Percentiles rank a stretch among this genome's conserved stretches.
Evolutionary conservation across 2,888 invertebrate species (phyloP).

Genomic region (Pristionchus exspectatus): DNA sequence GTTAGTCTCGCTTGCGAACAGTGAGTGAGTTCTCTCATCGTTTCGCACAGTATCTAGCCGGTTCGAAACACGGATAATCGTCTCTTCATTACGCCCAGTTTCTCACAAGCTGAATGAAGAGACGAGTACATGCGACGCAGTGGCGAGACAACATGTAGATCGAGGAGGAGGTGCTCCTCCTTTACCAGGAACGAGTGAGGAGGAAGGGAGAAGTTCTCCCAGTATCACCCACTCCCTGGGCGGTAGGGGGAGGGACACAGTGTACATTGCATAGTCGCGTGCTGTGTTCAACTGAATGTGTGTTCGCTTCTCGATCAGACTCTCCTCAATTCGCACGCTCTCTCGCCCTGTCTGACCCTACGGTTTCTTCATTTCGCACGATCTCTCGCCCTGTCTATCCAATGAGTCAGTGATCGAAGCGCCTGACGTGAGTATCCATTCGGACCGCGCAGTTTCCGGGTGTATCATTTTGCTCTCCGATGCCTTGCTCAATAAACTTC

Average conservation of each 20-base stretch:
- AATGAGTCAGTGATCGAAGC: no score
- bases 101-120: neutral
- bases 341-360: no score
- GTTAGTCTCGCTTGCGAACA: neutral
- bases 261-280: conserved; percentile 58
- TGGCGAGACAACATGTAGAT: neutral
- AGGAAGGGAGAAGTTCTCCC: no score
- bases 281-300: conserved; percentile 50
- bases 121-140: no score
- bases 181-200: neutral
- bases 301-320: neutral
- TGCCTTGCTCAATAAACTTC: no score
- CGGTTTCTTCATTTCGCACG: no score
- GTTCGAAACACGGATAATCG: neutral
- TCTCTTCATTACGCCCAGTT: no score
- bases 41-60: neutral
- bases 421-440: no score
- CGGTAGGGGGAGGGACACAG: neutral
- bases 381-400: no score
- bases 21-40: neutral
- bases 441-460: no score
- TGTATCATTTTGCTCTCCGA: no score
- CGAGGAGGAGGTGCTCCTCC: neutral
- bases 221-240: neutral
- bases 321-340: neutral